Percentiles rank a stretch among this genome's conserved stretches.
These are phyloP conservation scores for Pipra filicauda DNA, from an alignment of 2,113 vertebrate species.

Conservation along the genomic window DNA sequence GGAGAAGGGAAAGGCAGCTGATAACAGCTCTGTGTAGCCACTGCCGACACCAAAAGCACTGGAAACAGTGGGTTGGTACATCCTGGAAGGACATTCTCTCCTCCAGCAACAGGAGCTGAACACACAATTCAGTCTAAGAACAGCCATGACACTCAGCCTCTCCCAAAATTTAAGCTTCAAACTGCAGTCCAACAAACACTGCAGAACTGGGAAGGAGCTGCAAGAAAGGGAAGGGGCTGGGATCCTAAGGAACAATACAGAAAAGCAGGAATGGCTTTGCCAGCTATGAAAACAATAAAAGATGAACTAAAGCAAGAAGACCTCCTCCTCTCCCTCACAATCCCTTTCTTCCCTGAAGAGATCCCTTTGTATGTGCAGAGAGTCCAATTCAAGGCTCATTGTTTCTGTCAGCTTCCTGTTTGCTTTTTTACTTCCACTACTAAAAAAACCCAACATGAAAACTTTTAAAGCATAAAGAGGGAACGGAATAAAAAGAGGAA, in stretches of 20 bases:
- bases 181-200: neutral
- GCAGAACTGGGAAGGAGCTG: neutral
- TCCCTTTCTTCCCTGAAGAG: constrained; percentile 28
- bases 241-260: neutral
- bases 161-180: neutral
- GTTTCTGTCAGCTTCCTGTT: constrained; percentile 74
- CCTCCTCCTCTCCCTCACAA: neutral
- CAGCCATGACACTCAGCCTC: neutral
- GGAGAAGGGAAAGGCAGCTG: neutral
- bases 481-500: constrained; percentile 23
- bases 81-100: neutral
- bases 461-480: constrained; percentile 26
- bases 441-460: constrained; percentile 3
- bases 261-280: constrained; percentile 38
- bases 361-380: constrained; percentile 33
- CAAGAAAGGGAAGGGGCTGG: neutral
- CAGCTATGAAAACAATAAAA: neutral
- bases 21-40: neutral
- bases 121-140: neutral
- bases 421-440: constrained; percentile 63
- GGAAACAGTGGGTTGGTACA: neutral
- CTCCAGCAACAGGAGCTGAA: neutral
- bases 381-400: constrained; percentile 60
- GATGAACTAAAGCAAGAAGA: constrained; percentile 44
- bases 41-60: neutral